These are phyloP conservation scores for Solenopsis invicta DNA, from an alignment of 1,140 invertebrate genomes.

Conservation along the genomic window DNA sequence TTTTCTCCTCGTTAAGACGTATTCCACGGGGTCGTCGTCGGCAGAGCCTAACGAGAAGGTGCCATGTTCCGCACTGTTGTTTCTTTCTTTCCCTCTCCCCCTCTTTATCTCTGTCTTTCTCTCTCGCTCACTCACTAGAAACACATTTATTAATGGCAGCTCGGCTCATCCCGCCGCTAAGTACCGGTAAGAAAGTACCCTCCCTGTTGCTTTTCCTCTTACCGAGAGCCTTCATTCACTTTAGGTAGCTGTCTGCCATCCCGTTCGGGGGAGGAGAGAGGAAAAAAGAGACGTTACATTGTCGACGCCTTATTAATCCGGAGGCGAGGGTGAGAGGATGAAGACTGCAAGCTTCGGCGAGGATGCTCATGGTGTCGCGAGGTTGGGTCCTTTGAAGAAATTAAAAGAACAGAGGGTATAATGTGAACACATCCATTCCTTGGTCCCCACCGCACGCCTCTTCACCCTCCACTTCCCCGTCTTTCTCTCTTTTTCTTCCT, in stretches of 20 bases:
- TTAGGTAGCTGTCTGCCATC: constrained; percentile 82
- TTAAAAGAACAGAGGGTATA: constrained; percentile 87
- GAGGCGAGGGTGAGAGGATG: constrained; percentile 71
- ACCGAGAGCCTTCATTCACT: constrained; percentile 82
- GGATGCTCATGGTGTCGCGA: constrained; percentile 62
- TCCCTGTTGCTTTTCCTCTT: constrained; percentile 73
- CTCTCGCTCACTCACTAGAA: constrained; percentile 69
- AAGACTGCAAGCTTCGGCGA: constrained; percentile 51
- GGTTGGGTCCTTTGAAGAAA: constrained; percentile 85
- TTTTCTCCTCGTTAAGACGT: constrained; percentile 84
- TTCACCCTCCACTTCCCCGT: constrained; percentile 64
- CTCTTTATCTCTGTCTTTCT: neutral
- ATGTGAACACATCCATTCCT: constrained; percentile 86
- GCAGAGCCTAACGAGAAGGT: constrained; percentile 65
- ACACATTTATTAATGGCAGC: constrained; percentile 84
- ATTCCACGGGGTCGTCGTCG: constrained; percentile 78
- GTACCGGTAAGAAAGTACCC: constrained; percentile 73
- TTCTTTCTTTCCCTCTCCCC: constrained; percentile 16
- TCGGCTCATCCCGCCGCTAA: constrained; percentile 75
- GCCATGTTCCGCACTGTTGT: constrained; percentile 45
- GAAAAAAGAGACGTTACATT: constrained; percentile 85
- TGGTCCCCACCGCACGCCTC: constrained; percentile 59
- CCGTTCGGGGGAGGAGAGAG: constrained; percentile 70
- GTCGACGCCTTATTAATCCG: constrained; percentile 87
- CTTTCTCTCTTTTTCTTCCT: constrained; percentile 30